These are phyloP conservation scores for Musca vetustissima DNA, from an alignment of 1,140 invertebrate species.

Conservation along the genomic window DNA sequence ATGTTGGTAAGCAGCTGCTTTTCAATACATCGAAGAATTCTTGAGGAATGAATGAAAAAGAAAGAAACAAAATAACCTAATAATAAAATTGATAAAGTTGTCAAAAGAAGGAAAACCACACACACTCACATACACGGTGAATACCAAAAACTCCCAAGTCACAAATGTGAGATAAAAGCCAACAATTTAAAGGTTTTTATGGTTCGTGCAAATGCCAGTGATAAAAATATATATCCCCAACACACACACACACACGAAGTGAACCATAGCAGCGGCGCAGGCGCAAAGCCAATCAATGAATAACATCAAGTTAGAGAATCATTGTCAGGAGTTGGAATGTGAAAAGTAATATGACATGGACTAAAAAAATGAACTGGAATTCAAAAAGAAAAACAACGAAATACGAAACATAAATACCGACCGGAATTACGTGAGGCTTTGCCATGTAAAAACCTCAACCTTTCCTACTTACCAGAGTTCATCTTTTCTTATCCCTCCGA, in stretches of 20 bases:
- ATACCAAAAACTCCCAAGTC: constrained; percentile 3
- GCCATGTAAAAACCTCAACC: no score
- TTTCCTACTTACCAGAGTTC: no score
- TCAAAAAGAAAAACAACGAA: not conserved
- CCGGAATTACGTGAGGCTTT: constrained; percentile 17
- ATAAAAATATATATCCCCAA: not conserved
- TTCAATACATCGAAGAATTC: no score
- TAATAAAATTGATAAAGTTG: no score
- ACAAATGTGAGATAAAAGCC: constrained; percentile 3
- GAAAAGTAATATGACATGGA: constrained; percentile 4
- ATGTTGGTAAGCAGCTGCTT: no score
- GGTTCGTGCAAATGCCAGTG: constrained; percentile 5
- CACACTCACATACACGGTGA: no score
- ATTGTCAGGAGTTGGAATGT: constrained; percentile 1
- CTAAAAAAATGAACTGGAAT: not conserved
- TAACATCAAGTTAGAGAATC: not conserved
- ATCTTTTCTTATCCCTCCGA: no score
- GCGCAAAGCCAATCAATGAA: no score
- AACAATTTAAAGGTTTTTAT: constrained; percentile 19
- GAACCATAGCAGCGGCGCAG: not conserved
- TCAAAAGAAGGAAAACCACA: no score
- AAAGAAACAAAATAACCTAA: no score
- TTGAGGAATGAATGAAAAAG: no score
- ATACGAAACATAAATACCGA: constrained; percentile 11
- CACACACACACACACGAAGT: not conserved